phyloP scores from a whole-genome alignment of 2,888 invertebrate species.

The Lottia scabra region DNA sequence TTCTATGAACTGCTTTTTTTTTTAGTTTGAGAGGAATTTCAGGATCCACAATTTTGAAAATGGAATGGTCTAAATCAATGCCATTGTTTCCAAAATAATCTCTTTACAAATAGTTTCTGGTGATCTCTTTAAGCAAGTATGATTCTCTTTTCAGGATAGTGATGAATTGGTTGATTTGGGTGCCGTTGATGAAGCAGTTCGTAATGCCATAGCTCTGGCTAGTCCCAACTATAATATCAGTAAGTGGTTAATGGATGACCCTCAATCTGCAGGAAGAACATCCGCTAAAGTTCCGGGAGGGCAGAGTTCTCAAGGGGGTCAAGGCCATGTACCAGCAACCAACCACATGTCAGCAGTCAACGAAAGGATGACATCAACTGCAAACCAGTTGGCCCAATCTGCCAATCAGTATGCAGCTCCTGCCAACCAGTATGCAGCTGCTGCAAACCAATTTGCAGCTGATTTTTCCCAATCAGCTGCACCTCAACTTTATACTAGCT shows the following conservation, averaged over 20 bases:
- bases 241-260: conserved; percentile 32
- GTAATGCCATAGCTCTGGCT: conserved; percentile 56
- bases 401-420: conserved; percentile 9
- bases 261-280: not conserved
- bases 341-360: conserved; percentile 20
- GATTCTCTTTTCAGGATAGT: conserved; percentile 41
- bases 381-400: conserved; percentile 10
- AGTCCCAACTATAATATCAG: conserved; percentile 54
- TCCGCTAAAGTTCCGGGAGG: conserved; percentile 9
- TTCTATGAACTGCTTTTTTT: too few species aligned
- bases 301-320: conserved; percentile 16
- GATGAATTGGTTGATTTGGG: conserved; percentile 58
- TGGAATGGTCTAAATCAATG: too few species aligned
- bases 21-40: too few species aligned
- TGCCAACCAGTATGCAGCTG: conserved; percentile 11
- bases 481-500: not conserved
- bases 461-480: not conserved
- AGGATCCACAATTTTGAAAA: too few species aligned
- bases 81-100: too few species aligned
- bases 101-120: too few species aligned
- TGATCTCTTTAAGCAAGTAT: too few species aligned
- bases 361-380: conserved; percentile 11
- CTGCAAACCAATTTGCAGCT: conserved; percentile 13
- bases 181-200: conserved; percentile 54
- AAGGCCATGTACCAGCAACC: conserved; percentile 14